Evolutionary conservation across 2,888 invertebrate genomes (phyloP).

Genomic region (Drosophila lutescens): DNA sequence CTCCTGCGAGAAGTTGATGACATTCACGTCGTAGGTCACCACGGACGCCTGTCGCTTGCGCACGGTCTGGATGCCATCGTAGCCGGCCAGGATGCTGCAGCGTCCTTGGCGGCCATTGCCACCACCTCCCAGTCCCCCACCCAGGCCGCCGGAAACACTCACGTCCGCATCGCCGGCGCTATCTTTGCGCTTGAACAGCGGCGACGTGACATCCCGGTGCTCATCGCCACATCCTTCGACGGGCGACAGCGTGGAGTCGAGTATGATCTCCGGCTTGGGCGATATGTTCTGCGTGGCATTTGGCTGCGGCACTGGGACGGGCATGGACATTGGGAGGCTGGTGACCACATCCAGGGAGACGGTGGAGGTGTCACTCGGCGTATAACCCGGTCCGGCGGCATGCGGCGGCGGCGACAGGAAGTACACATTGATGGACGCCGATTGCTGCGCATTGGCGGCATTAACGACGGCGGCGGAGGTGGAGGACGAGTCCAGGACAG

Average conservation of each 20-base stretch:
- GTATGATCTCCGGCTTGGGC: conserved; percentile 84
- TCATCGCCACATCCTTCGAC: conserved; percentile 65
- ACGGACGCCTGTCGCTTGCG: conserved; percentile 84
- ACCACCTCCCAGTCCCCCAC: neutral
- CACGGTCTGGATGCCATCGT: conserved; percentile 80
- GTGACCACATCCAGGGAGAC: conserved; percentile 84
- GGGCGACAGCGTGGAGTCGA: conserved; percentile 83
- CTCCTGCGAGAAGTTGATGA: conserved; percentile 84
- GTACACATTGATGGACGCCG: conserved; percentile 82
- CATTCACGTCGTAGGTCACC: conserved; percentile 84
- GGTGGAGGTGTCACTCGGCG: conserved; percentile 83
- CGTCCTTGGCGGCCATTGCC: conserved; percentile 56
- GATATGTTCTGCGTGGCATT: conserved; percentile 60
- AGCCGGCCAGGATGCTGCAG: conserved; percentile 77
- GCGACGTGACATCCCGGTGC: conserved; percentile 80
- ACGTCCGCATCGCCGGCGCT: conserved; percentile 70
- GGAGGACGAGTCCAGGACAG: conserved; percentile 18
- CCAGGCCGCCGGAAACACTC: conserved; percentile 58
- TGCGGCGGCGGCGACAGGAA: conserved; percentile 83
- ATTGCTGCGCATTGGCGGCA: conserved; percentile 42
- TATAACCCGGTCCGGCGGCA: conserved; percentile 64
- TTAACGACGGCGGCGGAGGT: no score
- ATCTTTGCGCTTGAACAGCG: conserved; percentile 78
- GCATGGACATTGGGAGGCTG: conserved; percentile 74
- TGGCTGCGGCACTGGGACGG: conserved; percentile 73